phyloP scores from a whole-genome alignment of 30 jellyfish, hydroid and myxozoan genomes.

The Hydractinia symbiolongicarpus region DNA sequence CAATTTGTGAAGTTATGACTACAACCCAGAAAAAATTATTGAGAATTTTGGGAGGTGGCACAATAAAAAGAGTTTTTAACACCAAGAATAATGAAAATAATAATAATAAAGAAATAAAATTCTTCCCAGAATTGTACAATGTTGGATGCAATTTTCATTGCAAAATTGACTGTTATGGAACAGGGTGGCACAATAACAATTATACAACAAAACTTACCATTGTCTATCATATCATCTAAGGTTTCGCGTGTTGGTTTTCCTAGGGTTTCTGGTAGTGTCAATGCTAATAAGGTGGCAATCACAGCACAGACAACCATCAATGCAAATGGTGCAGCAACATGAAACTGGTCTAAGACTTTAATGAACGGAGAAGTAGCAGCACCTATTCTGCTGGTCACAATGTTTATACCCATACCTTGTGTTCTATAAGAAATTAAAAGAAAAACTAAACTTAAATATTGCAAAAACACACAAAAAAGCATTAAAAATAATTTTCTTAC shows the following conservation, averaged over 20 bases:
- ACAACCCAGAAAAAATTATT: too few species aligned
- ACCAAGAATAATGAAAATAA: too few species aligned
- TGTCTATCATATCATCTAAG: not conserved
- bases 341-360: constrained; percentile 12
- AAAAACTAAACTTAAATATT: too few species aligned
- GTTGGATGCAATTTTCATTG: too few species aligned
- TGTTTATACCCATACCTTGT: constrained; percentile 35
- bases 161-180: too few species aligned
- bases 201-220: not conserved
- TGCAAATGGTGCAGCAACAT: constrained; percentile 34
- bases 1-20: too few species aligned
- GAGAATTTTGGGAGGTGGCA: too few species aligned
- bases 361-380: constrained; percentile 27
- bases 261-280: constrained; percentile 19
- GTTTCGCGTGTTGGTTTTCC: constrained; percentile 17
- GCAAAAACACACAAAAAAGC: too few species aligned
- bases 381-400: constrained; percentile 28
- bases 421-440: not conserved
- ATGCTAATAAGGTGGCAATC: not conserved
- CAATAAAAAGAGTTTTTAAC: too few species aligned
- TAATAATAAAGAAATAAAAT: too few species aligned
- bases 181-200: too few species aligned
- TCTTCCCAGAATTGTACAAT: too few species aligned
- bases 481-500: constrained; percentile 17
- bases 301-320: not conserved